Evolutionary conservation across 1,140 invertebrate species (phyloP), one percentile per base, ranked within the genome.

Genomic region (Dryas iulia): DNA sequence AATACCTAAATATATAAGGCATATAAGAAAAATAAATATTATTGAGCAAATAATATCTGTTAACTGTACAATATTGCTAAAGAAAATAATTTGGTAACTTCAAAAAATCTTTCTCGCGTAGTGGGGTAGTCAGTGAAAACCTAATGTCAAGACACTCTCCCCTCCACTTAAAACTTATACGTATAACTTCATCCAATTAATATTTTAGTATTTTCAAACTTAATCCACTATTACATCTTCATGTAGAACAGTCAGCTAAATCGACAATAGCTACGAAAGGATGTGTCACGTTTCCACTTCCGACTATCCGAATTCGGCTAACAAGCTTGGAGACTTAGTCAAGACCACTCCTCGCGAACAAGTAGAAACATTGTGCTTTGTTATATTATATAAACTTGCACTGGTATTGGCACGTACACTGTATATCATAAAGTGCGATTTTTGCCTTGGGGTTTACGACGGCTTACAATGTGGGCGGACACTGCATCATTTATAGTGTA

Each of bases 391-490:
- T 52, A 30, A 62, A 30, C 26, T 52, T 11, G 23, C 39, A 18
- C 25, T 23, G 59, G 26, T 62, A 62, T 62, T 62, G 39, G 26
- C 59, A 62, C 59, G 59, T 62, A 62, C 24, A 30, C 1, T 28
- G 59, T 52, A 28, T 25, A 26, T 62, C 39, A 26, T 62, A 62
- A 62, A 62, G 39, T 21, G 59, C 12, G 59, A 53, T 52, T 62
- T 59, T 52, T 39, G 30, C 59, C 59, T 61, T 52, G 28, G 25
- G 21, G 14, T 53, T 59, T 61, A 61, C 35, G 33, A 47, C 24
- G 39, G 59, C 24, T 59, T 24, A 61, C 39, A 61, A 52, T 26
- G 39, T 14, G 35, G 25, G 59, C 30, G 23, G 35, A 52, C 21
- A 12, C n/a, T 60, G 59, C 31, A 60, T 39, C 23, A 47, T 60